Base-by-base conservation (phyloP, 2,113 vertebrate genomes). In the Herpetotheres cachinnans region DNA sequence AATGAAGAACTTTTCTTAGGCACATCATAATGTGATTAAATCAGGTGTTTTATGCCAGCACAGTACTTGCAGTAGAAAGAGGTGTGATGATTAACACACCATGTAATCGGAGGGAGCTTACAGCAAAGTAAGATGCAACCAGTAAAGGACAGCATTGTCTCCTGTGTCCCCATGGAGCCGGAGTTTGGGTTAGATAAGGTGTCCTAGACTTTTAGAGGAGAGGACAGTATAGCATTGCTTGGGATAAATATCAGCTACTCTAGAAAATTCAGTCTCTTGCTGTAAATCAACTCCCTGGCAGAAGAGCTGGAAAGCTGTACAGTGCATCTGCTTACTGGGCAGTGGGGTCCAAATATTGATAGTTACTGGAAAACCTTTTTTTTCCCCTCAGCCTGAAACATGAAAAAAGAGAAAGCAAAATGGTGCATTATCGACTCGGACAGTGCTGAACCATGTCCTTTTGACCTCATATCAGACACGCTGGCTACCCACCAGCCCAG, bases 401-500 rank as follows among this genome's bases (percentile, higher is more conserved):
- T 15, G 6, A 47, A 56, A 40, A 76, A 36, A 30, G 4, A 40
- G 62, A 72, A 61, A 61, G 9, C 2, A 74, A 82, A 94, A 63
- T 7, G 0, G 15, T 85, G 15, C 20, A 54, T 66, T 58, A 59
- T 76, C 16, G 44, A 16, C 5, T 5, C 72, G 24, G 8, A 13
- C 10, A 56, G 12, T 18, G 55, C 8, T 5, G 13, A 62, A 36
- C 34, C 21, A 7, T 0, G 0, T 52, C 19, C 18, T 47, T 78
- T 59, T 59, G 61, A 67, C 61, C 69, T 85, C 4, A 5, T 16
- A 16, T 69, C 26, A 47, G 15, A 34, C 6, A 38, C 7, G 2
- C 12, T 13, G 21, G 7, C 32, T 49, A 14, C 27, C 14, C 4
- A 6, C 15, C 9, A 71, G 34, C 5, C 34, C 2, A 0, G 44